A percentile compares a stretch with the other conserved stretches of the same genome.
Evolutionary conservation across 2,113 vertebrate genomes (phyloP).

Genomic region (Pituophis catenifer): DNA sequence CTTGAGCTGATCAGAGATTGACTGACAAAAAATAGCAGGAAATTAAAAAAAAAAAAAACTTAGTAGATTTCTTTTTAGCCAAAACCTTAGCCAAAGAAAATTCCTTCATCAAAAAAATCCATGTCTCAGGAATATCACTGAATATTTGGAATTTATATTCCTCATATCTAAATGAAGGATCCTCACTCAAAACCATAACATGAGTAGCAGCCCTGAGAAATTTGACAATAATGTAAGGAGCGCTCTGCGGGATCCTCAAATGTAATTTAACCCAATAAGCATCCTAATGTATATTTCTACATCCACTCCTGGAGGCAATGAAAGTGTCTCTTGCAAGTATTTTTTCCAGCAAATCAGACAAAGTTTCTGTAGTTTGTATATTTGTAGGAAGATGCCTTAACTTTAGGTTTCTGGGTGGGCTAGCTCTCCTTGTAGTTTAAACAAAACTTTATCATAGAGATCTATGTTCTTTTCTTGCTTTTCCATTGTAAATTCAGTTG

Average conservation of each 20-base stretch:
- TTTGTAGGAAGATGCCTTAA: background rate
- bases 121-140: background rate
- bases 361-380: background rate
- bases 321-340: background rate
- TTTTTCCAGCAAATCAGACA: background rate
- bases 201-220: background rate
- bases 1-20: background rate
- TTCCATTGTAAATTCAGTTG: background rate
- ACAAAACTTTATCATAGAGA: background rate
- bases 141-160: background rate
- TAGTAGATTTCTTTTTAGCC: background rate
- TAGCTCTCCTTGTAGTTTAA: background rate
- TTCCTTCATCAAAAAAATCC: background rate
- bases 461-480: background rate
- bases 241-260: background rate
- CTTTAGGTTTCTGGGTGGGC: background rate
- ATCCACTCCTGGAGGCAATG: background rate
- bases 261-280: background rate
- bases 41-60: background rate
- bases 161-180: background rate
- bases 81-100: background rate
- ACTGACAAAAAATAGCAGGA: background rate
- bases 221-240: background rate
- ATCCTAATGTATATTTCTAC: background rate
- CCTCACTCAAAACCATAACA: background rate